Evolutionary conservation across 1,140 invertebrate species (phyloP).

Genomic region (Pentalonia nigronervosa): DNA sequence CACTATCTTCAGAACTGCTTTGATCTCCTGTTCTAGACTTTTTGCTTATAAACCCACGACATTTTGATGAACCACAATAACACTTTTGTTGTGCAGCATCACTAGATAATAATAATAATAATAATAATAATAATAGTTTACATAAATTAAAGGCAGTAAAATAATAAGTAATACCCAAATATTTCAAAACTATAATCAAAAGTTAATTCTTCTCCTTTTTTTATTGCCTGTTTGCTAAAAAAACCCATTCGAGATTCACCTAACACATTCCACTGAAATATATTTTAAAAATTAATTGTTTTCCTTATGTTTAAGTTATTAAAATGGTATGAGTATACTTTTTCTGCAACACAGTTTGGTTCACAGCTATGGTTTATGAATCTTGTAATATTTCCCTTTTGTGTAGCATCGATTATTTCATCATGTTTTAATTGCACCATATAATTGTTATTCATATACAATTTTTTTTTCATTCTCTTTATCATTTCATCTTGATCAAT

Average conservation of each 20-base stretch:
- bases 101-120: neutral
- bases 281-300: conserved; percentile 43
- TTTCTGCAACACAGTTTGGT: conserved; percentile 97
- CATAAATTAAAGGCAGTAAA: neutral
- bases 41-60: conserved; percentile 89
- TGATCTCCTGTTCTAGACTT: neutral
- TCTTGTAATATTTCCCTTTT: conserved; percentile 90
- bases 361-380: conserved; percentile 99
- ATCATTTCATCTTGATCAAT: conserved; percentile 90
- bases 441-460: conserved; percentile 76
- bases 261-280: conserved; percentile 90
- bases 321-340: conserved; percentile 67
- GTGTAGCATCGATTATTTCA: conserved; percentile 94
- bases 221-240: conserved; percentile 85
- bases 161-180: conserved; percentile 78
- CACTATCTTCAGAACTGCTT: conserved; percentile 22
- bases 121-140: neutral
- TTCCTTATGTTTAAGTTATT: neutral
- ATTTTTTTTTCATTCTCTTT: conserved; percentile 85
- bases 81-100: conserved; percentile 75
- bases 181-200: conserved; percentile 98
- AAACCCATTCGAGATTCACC: conserved; percentile 96
- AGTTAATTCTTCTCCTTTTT: conserved; percentile 91
- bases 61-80: conserved; percentile 86
- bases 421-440: conserved; percentile 97